Conservation (phyloP, 2,797 vertebrate genomes). For the Epinephelus coioides region DNA sequence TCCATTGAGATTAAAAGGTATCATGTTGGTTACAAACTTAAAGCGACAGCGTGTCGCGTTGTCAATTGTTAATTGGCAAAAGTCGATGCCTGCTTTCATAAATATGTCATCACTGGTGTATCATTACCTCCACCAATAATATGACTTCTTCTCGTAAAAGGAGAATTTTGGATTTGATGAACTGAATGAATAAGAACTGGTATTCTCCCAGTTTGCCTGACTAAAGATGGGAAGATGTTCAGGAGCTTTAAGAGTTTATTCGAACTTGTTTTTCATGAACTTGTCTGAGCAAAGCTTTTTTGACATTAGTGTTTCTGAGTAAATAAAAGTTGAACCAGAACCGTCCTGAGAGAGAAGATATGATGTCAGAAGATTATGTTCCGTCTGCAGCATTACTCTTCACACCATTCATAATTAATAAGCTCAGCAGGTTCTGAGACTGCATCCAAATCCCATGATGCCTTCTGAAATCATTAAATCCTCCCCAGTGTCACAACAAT, state of each 20-base stretch:
- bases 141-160: no score
- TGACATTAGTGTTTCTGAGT: neutral
- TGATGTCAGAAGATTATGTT: neutral
- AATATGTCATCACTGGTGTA: no score
- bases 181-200: no score
- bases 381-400: neutral
- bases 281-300: neutral
- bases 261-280: neutral
- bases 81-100: no score
- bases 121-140: no score
- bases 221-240: neutral
- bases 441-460: neutral
- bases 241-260: neutral
- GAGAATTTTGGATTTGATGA: no score
- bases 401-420: slow-evolving; percentile 17
- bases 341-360: neutral
- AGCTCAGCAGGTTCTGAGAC: neutral
- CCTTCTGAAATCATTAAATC: slow-evolving; percentile 9
- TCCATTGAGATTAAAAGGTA: no score
- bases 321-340: neutral
- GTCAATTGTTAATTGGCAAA: no score
- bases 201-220: no score
- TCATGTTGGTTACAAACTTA: no score
- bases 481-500: neutral
- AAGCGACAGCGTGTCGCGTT: no score